A percentile compares a stretch with the other conserved stretches of the same genome.
These are phyloP conservation scores for Lepilemur ruficaudatus DNA, from an alignment of 2,797 vertebrate species.

Conservation along the genomic window DNA sequence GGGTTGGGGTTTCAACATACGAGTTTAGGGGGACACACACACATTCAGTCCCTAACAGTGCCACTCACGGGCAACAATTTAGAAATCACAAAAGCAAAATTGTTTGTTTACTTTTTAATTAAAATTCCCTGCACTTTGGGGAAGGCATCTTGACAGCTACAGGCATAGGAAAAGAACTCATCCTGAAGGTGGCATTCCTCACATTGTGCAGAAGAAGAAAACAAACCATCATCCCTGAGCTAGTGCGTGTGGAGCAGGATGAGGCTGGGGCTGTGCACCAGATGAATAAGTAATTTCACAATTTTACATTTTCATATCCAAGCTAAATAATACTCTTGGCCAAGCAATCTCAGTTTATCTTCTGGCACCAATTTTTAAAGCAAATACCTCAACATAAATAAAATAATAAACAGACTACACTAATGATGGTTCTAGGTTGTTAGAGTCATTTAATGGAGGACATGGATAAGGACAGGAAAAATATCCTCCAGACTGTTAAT, in stretches of 20 bases:
- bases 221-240: background rate
- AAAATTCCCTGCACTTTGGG: background rate
- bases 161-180: background rate
- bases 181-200: background rate
- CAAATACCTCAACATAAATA: constrained; percentile 71
- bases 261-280: constrained; percentile 2
- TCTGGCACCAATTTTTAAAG: constrained; percentile 63
- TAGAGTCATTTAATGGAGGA: constrained; percentile 9
- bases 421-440: constrained; percentile 22
- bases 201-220: background rate
- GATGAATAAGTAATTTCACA: constrained; percentile 70
- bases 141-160: background rate
- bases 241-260: background rate
- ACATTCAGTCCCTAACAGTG: background rate
- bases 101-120: background rate
- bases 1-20: background rate
- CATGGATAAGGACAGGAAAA: constrained; percentile 46
- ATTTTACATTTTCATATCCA: constrained; percentile 74
- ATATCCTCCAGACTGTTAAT: background rate
- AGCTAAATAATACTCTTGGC: constrained; percentile 62
- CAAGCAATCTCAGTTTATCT: constrained; percentile 63
- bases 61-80: background rate
- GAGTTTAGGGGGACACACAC: background rate
- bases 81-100: background rate
- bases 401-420: constrained; percentile 64